Percentiles rank a stretch among this genome's conserved stretches.
Evolutionary conservation across 2,113 vertebrate genomes (phyloP).

Genomic region (Eclectus roratus): DNA sequence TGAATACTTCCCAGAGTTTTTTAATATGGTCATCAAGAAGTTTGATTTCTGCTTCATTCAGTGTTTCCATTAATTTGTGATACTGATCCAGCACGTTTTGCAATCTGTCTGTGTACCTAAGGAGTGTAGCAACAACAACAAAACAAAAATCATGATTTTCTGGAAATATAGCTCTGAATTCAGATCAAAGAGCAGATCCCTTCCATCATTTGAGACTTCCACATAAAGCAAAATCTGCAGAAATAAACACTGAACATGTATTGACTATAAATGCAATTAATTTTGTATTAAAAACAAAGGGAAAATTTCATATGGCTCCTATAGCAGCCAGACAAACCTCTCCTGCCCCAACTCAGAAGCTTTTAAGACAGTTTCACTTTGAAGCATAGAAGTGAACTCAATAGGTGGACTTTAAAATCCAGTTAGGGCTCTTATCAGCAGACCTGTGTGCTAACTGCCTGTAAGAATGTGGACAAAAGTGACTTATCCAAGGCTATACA

Average conservation of each 20-base stretch:
- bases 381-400: background rate
- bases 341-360: background rate
- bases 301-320: background rate
- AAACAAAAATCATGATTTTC: background rate
- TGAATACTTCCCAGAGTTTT: conserved; percentile 72
- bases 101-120: conserved; percentile 77
- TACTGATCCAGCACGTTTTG: conserved; percentile 75
- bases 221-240: background rate
- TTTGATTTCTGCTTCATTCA: conserved; percentile 76
- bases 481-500: background rate
- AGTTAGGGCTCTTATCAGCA: background rate
- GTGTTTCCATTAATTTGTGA: conserved; percentile 71
- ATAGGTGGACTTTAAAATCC: background rate
- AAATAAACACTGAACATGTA: background rate
- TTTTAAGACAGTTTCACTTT: background rate
- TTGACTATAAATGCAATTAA: background rate
- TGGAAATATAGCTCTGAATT: background rate
- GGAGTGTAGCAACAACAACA: background rate
- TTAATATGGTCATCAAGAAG: conserved; percentile 80
- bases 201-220: background rate
- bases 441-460: background rate
- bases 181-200: background rate
- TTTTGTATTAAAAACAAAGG: background rate
- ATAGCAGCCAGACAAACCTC: background rate
- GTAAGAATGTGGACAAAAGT: background rate